These are phyloP conservation scores for Gorsachius goisagi DNA, from an alignment of 2,113 vertebrate genomes.

Conservation along the genomic window DNA sequence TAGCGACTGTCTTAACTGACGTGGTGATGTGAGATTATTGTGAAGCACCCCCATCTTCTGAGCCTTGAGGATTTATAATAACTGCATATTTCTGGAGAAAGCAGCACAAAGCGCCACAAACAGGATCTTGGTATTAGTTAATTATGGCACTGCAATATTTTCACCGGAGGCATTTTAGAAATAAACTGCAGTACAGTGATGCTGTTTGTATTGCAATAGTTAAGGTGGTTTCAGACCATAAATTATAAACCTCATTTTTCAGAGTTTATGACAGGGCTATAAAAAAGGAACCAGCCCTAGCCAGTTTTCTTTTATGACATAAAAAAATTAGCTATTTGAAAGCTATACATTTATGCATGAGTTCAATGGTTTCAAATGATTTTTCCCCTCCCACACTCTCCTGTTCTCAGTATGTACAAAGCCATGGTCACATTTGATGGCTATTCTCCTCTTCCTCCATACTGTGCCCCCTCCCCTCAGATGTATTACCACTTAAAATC, in stretches of 20 bases:
- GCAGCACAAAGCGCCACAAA: slow-evolving; percentile 39
- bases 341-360: slow-evolving; percentile 54
- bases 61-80: slow-evolving; percentile 44
- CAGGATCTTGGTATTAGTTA: slow-evolving; percentile 71
- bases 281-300: slow-evolving; percentile 32
- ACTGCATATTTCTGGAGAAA: slow-evolving; percentile 28
- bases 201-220: slow-evolving; percentile 70
- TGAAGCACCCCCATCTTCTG: slow-evolving; percentile 58
- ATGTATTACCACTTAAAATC: background rate
- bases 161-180: slow-evolving; percentile 58
- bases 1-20: background rate
- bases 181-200: slow-evolving; percentile 62
- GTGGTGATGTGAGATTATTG: slow-evolving; percentile 8
- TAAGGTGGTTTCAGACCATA: slow-evolving; percentile 56
- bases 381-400: background rate
- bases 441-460: background rate
- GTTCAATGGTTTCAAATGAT: background rate
- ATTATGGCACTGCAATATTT: slow-evolving; percentile 69
- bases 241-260: slow-evolving; percentile 58
- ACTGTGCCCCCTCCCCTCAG: background rate
- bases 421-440: background rate
- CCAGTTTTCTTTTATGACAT: slow-evolving; percentile 57
- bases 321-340: slow-evolving; percentile 55
- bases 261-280: slow-evolving; percentile 36
- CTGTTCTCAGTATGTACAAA: background rate